Conservation (phyloP, 2,113 vertebrate species). For the Hiodon tergisus region DNA sequence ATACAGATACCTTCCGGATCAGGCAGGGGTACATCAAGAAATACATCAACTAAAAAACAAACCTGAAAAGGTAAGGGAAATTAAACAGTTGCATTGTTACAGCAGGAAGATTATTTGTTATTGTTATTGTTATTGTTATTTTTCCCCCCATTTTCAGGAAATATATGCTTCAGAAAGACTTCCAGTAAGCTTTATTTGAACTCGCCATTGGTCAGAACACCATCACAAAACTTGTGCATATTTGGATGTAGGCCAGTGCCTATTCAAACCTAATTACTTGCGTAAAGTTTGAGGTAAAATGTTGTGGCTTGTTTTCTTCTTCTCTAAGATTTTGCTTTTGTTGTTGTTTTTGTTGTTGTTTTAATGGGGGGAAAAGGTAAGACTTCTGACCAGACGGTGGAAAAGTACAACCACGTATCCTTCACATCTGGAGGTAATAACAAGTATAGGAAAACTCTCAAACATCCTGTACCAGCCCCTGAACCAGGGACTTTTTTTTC, state of each 20-base stretch:
- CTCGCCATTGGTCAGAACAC: background rate
- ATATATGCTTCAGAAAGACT: too few relatives aligned
- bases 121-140: background rate
- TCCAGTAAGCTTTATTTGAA: background rate
- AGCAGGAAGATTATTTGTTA: background rate
- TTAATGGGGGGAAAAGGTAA: conserved; percentile 18
- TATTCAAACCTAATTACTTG: background rate
- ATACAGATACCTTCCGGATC: too few relatives aligned
- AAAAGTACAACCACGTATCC: conserved; percentile 15
- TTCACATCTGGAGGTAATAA: conserved; percentile 17
- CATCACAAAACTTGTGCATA: background rate
- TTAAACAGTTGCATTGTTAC: conserved; percentile 9
- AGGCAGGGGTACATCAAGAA: too few relatives aligned
- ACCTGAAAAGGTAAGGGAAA: too few relatives aligned
- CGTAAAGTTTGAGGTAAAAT: background rate
- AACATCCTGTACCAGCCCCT: conserved; percentile 22
- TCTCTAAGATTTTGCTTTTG: conserved; percentile 11
- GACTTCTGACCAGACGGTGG: background rate
- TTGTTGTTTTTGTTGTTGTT: conserved; percentile 13
- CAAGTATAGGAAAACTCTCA: conserved; percentile 13
- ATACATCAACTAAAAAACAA: too few relatives aligned
- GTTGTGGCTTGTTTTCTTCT: background rate
- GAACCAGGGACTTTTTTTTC: conserved; percentile 19
- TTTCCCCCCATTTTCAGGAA: background rate
- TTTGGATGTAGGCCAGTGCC: too few relatives aligned